These are phyloP conservation scores for Heliocidaris erythrogramma DNA, from an alignment of 35 echinoderm and acorn worm species.

Conservation along the genomic window DNA sequence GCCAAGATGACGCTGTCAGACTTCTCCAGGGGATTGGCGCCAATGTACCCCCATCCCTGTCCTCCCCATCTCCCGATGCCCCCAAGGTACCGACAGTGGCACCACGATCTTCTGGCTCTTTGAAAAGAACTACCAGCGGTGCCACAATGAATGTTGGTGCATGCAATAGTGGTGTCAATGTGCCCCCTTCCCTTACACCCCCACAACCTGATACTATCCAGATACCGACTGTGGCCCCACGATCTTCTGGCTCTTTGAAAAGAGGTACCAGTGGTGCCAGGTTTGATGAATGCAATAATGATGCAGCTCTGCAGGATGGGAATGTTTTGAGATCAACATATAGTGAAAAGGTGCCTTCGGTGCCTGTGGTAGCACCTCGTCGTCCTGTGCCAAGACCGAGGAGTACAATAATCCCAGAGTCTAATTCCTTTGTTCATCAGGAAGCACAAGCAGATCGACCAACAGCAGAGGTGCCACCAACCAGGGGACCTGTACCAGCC, in stretches of 20 bases:
- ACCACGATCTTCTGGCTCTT: constrained; percentile 10
- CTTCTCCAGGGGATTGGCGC: constrained; percentile 29
- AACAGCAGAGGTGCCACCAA: constrained; percentile 26
- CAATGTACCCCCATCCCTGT: constrained; percentile 20
- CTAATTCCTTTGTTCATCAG: constrained; percentile 47
- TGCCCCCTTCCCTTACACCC: too few relatives aligned
- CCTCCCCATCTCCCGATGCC: constrained; percentile 26
- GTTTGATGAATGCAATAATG: constrained; percentile 25
- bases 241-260: constrained; percentile 10
- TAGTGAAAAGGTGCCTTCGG: neutral
- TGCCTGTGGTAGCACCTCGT: neutral
- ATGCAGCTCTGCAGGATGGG: constrained; percentile 21
- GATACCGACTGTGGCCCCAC: neutral
- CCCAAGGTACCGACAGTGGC: constrained; percentile 36
- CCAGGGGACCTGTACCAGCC: constrained; percentile 28
- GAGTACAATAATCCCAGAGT: constrained; percentile 22
- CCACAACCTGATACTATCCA: neutral
- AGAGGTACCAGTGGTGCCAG: neutral
- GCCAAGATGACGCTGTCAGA: constrained; percentile 19
- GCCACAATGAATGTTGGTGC: neutral
- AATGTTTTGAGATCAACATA: neutral
- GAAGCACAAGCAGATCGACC: neutral
- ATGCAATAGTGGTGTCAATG: neutral
- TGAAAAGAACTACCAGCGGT: constrained; percentile 19
- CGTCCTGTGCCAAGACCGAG: constrained; percentile 30